Evolutionary conservation across 2,113 vertebrate genomes (phyloP), one percentile per base, ranked within the genome.

Genomic region (Saccopteryx leptura): DNA sequence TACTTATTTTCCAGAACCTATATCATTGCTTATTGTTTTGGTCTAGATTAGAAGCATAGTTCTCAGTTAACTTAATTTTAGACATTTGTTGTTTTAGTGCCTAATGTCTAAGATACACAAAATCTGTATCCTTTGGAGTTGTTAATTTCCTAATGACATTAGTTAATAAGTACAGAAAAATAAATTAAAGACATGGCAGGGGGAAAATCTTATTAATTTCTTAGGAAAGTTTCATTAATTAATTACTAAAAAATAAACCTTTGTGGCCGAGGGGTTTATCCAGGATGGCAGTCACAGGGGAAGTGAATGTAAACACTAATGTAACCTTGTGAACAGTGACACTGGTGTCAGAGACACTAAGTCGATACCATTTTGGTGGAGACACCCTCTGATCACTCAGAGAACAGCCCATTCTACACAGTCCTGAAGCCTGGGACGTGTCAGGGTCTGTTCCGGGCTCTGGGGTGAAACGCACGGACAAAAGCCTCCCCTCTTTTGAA

Each of bases 151-250:
- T 89, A 33, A 54, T 63, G 69, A 46, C 24, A 84, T 54, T 94
- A 4, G 0, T 39, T 88, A 81, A 10, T 79, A 75, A 87, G 18
- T 79, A 60, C 56, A 9, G 31, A 84, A 88, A 96, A 81, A 75
- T 90, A 88, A 91, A 63, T 88, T 65, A 54, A 94, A 91, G 28
- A 24, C 76, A 63, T 75, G 26, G 2, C 6, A 7, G 2, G 7
- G 74, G 84, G 68, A 66, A 48, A 71, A 39, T 39, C 23, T 88
- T 84, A 28, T 88, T 84, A 28, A 39, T 66, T 81, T 89, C 39
- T 60, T 91, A 66, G 66, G 66, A 86, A 95, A 74, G 26, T 76
- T 72, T 93, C 65, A 90, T 83, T 74, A 89, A 69, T 80, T 66
- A 31, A 66, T 75, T 79, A 24, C 61, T 90, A 81, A 88, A 88